A percentile compares a stretch with the other conserved stretches of the same genome.
Evolutionary conservation across 1,140 invertebrate genomes (phyloP).

Genomic region (Apis laboriosa): DNA sequence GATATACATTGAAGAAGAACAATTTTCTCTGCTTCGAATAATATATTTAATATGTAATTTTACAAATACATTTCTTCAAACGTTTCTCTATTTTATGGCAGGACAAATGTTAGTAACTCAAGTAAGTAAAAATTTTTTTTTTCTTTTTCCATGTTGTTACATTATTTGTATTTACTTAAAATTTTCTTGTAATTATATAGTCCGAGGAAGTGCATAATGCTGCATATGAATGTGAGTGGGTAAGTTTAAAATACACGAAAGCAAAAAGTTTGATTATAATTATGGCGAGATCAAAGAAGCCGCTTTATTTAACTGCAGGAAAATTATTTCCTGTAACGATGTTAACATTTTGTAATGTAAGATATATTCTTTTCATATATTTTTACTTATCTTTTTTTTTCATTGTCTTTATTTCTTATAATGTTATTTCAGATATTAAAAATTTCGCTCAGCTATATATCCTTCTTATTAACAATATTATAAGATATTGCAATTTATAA

Average conservation of each 20-base stretch:
- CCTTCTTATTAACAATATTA: constrained; percentile 22
- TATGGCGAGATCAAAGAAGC: constrained; percentile 24
- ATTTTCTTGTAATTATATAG: background rate
- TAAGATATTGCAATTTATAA: background rate
- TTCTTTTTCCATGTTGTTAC: background rate
- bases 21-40: background rate
- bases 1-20: background rate
- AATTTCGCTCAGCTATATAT: constrained; percentile 35
- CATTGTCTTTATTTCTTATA: background rate
- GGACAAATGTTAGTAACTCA: constrained; percentile 35
- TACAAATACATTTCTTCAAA: constrained; percentile 22
- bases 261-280: constrained; percentile 31
- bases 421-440: constrained; percentile 36
- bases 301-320: constrained; percentile 28
- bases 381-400: background rate
- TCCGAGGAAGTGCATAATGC: constrained; percentile 17
- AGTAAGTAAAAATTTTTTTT: constrained; percentile 19
- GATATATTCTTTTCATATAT: background rate
- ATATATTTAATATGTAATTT: background rate
- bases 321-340: constrained; percentile 47
- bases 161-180: background rate
- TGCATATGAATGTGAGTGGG: constrained; percentile 33
- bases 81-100: constrained; percentile 11
- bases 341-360: constrained; percentile 38
- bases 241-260: background rate